Conservation (phyloP, 2,888 invertebrate species). For the Archaeoteleia sp. region DNA sequence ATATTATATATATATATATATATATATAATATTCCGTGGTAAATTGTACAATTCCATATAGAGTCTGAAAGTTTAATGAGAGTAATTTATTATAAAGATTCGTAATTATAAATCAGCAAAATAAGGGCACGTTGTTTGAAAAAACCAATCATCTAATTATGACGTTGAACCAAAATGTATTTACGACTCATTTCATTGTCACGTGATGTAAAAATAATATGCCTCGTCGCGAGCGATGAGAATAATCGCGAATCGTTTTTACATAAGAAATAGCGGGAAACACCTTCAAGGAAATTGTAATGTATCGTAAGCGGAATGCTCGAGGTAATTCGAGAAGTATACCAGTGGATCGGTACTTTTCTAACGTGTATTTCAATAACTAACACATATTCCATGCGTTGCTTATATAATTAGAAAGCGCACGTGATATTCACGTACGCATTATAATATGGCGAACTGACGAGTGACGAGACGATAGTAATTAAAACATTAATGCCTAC, state of each 20-base stretch:
- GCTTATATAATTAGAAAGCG: conserved; percentile 73
- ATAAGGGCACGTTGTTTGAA: too few species aligned
- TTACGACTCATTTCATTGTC: too few species aligned
- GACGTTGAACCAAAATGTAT: too few species aligned
- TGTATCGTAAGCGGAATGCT: conserved; percentile 46
- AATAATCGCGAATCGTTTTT: conserved; percentile 37
- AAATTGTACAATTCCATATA: too few species aligned
- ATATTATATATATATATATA: too few species aligned
- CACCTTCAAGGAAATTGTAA: conserved; percentile 52
- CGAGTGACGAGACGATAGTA: conserved; percentile 58
- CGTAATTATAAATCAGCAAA: too few species aligned
- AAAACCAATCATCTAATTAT: too few species aligned
- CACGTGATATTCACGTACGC: conserved; percentile 60
- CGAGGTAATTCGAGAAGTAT: conserved; percentile 36
- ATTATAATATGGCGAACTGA: conserved; percentile 68
- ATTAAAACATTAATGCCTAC: conserved; percentile 67
- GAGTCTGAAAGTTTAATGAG: too few species aligned
- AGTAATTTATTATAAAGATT: too few species aligned
- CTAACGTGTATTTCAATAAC: conserved; percentile 43
- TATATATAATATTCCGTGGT: too few species aligned
- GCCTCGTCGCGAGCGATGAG: conserved; percentile 37
- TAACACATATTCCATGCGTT: conserved; percentile 32
- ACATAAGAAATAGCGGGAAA: conserved; percentile 49
- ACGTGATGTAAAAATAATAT: conserved; percentile 30
- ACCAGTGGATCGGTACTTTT: conserved; percentile 47